Evolutionary conservation across 2,888 invertebrate species (phyloP), one percentile per base, ranked within the genome.

Genomic region (Tethea ocularis): DNA sequence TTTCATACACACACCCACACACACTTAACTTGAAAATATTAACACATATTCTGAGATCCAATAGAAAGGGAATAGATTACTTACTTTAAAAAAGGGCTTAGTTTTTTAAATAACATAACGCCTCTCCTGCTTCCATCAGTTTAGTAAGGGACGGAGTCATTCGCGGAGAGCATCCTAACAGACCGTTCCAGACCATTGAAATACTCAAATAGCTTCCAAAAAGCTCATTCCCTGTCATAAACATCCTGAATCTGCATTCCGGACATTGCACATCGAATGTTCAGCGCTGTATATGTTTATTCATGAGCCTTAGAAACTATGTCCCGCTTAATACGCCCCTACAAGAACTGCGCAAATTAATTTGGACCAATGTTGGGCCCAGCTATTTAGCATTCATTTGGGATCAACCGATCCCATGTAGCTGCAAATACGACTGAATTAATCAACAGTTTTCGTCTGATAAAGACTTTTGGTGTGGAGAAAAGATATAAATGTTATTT

Each of bases 301-400:
- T 82, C 80, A 82, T 81, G 78, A 76, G 64, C 56, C 57, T 56
- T 58, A 56, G 53, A 52, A 68, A 64, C 70, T 67, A 68, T 67
- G 72, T 69, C 71, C 73, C 71, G 71, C 69, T 73, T 70, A 75
- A 79, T 78, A 77, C 82, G 77, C 82, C 82, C 81, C 67, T 74
- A 75, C 75, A 84, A 82, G 75, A 76, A 77, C 74, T 71, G 72
- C 75, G 79, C 38, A 82, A 86, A 87, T 88, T 87, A 88, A 88
- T 87, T 85, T 83, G 78, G 77, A 65, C 72, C 75, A 68, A 66
- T 66, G 87, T 85, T 83, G 78, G 77, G 64, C 72, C 75, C 68
- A 66, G 66, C 83, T 84, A 78, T 81, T 88, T 85, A 83, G 77
- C 81, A 88, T 88, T 86, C 86, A 87, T 84, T 83, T 75, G 74